These are phyloP conservation scores for Gymnocheta viridis DNA, from an alignment of 2,888 invertebrate genomes.

Conservation along the genomic window DNA sequence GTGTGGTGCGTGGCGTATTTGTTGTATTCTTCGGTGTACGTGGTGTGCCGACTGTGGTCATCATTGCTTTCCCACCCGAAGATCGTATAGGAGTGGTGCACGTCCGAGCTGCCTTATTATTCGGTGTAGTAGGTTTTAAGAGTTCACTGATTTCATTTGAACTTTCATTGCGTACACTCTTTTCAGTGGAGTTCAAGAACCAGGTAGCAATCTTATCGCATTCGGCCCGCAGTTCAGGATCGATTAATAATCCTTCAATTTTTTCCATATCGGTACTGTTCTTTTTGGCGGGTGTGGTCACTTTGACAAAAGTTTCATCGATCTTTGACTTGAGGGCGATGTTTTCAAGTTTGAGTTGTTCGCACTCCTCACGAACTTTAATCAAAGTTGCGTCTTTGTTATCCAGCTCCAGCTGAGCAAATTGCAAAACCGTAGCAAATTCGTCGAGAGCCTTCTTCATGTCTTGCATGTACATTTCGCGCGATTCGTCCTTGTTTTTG, in stretches of 20 bases:
- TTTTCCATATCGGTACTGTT: slow-evolving; percentile 79
- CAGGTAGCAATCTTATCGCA: slow-evolving; percentile 81
- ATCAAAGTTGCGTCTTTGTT: slow-evolving; percentile 80
- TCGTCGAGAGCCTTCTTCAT: slow-evolving; percentile 82
- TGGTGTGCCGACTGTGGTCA: slow-evolving; percentile 67
- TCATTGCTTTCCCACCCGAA: slow-evolving; percentile 56
- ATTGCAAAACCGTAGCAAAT: slow-evolving; percentile 81
- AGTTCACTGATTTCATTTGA: slow-evolving; percentile 77
- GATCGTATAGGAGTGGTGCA: slow-evolving; percentile 70
- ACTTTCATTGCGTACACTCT: slow-evolving; percentile 77
- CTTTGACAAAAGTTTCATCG: slow-evolving; percentile 73
- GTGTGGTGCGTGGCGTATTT: slow-evolving; percentile 78
- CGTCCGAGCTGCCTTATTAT: slow-evolving; percentile 67
- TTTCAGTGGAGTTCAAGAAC: slow-evolving; percentile 76
- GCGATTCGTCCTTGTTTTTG: slow-evolving; percentile 80
- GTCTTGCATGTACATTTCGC: slow-evolving; percentile 81
- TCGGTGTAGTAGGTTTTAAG: slow-evolving; percentile 75
- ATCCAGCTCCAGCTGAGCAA: slow-evolving; percentile 81
- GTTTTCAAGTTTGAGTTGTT: slow-evolving; percentile 80
- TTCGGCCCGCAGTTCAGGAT: slow-evolving; percentile 79
- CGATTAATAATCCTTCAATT: slow-evolving; percentile 78
- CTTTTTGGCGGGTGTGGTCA: slow-evolving; percentile 71
- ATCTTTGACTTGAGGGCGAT: slow-evolving; percentile 80
- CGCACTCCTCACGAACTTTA: slow-evolving; percentile 80
- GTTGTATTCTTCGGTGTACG: slow-evolving; percentile 69